These are phyloP conservation scores for Recurvirostra avosetta DNA, from an alignment of 2,113 vertebrate species.

Conservation along the genomic window DNA sequence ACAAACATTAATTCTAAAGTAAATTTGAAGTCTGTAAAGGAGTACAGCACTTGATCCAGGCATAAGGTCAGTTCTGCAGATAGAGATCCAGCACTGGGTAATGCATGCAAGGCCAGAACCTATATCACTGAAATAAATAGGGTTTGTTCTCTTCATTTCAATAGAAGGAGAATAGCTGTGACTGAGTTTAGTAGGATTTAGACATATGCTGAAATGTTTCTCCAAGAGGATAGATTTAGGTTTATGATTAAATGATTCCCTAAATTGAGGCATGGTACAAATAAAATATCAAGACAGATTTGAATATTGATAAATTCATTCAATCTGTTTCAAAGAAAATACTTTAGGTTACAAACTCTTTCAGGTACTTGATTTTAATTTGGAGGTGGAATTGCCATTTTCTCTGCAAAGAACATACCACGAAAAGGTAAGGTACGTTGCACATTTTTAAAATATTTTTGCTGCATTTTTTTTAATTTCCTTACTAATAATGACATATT, in stretches of 20 bases:
- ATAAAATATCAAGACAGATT: background rate
- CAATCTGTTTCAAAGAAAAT: background rate
- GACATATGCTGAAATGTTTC: background rate
- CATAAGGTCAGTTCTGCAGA: background rate
- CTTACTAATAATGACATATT: background rate
- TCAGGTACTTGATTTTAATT: background rate
- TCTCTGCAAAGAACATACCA: background rate
- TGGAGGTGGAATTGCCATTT: background rate
- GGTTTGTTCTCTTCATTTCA: background rate
- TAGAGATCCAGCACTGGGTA: background rate
- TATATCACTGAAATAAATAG: background rate
- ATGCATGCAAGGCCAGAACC: background rate
- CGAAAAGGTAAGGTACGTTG: background rate
- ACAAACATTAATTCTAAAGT: background rate
- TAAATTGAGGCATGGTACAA: background rate
- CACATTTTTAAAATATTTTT: background rate
- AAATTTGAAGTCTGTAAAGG: background rate
- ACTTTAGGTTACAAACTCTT: background rate
- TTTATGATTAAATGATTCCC: background rate
- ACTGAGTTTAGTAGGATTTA: background rate
- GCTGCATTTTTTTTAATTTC: background rate
- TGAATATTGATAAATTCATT: background rate
- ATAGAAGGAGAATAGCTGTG: background rate
- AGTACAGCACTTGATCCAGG: background rate
- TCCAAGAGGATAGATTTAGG: background rate